Percentiles rank a stretch among this genome's conserved stretches.
Evolutionary conservation across 2,113 vertebrate genomes (phyloP).

Genomic region (Carassius gibelio): DNA sequence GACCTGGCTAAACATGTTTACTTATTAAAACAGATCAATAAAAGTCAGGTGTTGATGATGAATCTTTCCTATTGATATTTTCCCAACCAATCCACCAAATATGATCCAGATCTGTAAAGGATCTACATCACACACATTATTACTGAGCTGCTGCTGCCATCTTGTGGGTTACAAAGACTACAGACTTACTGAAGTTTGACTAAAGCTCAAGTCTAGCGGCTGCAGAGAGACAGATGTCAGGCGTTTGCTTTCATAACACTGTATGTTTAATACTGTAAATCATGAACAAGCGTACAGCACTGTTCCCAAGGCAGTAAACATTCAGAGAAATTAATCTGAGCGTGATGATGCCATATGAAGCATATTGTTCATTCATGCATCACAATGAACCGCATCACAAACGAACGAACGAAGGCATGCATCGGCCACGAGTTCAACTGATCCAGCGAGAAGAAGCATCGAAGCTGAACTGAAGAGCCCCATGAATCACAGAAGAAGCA

Average conservation of each 20-base stretch:
- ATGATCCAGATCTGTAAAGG: neutral
- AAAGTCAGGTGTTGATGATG: neutral
- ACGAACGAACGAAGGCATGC: constrained; percentile 46
- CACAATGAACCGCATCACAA: constrained; percentile 31
- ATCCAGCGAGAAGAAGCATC: constrained; percentile 35
- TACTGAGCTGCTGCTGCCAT: constrained; percentile 1
- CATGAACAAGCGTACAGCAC: constrained; percentile 50
- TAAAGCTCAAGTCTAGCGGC: no score
- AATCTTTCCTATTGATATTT: neutral
- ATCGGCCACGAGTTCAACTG: constrained; percentile 35
- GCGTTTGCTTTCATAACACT: constrained; percentile 21
- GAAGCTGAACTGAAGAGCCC: constrained; percentile 8
- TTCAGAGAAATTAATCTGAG: constrained; percentile 20
- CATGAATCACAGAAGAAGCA: constrained; percentile 12
- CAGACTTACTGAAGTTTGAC: neutral
- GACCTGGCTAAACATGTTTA: neutral
- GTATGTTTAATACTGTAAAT: constrained; percentile 51
- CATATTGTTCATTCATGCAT: constrained; percentile 23
- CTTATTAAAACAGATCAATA: neutral
- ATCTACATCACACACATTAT: neutral
- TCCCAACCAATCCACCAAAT: no score
- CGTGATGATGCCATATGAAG: constrained; percentile 22
- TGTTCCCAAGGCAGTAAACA: neutral
- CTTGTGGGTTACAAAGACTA: constrained; percentile 14
- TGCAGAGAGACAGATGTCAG: neutral